Conservation (phyloP, 2,888 invertebrate genomes). For the Diaphora mendica region DNA sequence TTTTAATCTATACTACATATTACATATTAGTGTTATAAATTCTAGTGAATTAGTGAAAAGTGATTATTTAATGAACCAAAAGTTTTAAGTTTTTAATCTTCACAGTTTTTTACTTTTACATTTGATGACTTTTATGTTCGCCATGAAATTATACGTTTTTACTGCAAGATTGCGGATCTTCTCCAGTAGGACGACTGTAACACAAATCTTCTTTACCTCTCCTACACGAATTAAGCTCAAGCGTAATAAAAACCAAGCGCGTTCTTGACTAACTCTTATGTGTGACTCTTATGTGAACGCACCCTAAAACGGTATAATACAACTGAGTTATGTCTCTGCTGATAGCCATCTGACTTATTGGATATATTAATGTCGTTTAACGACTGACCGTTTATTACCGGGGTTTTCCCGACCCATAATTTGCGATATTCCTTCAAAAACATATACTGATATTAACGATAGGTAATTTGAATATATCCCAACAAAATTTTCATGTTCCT, state of each 20-base stretch:
- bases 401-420: constrained; percentile 21
- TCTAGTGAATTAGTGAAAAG: too few species aligned
- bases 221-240: too few species aligned
- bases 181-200: background rate
- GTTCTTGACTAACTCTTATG: background rate
- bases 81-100: too few species aligned
- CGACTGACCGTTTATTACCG: constrained; percentile 44
- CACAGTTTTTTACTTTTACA: too few species aligned
- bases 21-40: too few species aligned
- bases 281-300: constrained; percentile 42
- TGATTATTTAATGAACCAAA: too few species aligned
- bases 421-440: constrained; percentile 31
- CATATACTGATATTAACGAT: constrained; percentile 31
- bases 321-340: constrained; percentile 34
- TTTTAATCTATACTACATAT: too few species aligned
- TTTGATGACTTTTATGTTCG: too few species aligned
- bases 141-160: background rate
- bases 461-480: constrained; percentile 12
- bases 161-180: background rate
- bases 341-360: constrained; percentile 50
- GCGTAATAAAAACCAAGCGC: background rate
- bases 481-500: constrained; percentile 13
- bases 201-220: background rate
- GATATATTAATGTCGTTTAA: constrained; percentile 48
- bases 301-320: constrained; percentile 46